Conservation (phyloP, 2,113 vertebrate species). For the Psammodynastes pulverulentus region DNA sequence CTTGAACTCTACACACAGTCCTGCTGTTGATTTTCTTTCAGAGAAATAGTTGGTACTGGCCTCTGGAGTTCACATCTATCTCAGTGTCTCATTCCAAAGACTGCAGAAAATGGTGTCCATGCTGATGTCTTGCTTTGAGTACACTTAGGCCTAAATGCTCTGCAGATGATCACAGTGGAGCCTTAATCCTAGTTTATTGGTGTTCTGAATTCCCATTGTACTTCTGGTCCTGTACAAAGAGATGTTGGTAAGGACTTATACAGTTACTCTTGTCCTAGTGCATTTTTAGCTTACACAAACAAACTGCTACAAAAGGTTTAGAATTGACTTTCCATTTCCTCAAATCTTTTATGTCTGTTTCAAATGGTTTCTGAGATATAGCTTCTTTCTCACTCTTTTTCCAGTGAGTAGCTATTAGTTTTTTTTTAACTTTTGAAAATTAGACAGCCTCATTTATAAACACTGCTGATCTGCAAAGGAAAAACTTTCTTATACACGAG, state of each 20-base stretch:
- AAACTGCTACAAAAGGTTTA: not conserved
- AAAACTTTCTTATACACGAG: constrained; percentile 30
- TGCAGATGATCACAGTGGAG: not conserved
- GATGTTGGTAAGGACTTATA: not conserved
- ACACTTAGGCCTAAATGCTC: not conserved
- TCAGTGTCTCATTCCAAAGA: not conserved
- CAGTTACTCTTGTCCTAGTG: not conserved
- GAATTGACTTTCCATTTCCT: not conserved
- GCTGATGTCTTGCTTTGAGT: not conserved
- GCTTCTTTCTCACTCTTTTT: constrained; percentile 33
- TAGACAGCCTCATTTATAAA: constrained; percentile 25
- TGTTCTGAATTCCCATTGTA: not conserved
- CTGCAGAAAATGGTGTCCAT: not conserved
- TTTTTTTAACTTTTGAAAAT: constrained; percentile 25
- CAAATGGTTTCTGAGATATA: constrained; percentile 28
- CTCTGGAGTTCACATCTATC: not conserved
- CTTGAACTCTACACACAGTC: not conserved
- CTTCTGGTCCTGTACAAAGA: not conserved
- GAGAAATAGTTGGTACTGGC: not conserved
- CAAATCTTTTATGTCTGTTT: not conserved
- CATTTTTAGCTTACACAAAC: not conserved
- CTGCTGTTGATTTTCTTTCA: not conserved
- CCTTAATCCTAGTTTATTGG: not conserved
- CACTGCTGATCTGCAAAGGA: constrained; percentile 36
- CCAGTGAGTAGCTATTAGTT: not conserved